Evolutionary conservation across 2,797 vertebrate genomes (phyloP).

Genomic region (Buceros bicornis): DNA sequence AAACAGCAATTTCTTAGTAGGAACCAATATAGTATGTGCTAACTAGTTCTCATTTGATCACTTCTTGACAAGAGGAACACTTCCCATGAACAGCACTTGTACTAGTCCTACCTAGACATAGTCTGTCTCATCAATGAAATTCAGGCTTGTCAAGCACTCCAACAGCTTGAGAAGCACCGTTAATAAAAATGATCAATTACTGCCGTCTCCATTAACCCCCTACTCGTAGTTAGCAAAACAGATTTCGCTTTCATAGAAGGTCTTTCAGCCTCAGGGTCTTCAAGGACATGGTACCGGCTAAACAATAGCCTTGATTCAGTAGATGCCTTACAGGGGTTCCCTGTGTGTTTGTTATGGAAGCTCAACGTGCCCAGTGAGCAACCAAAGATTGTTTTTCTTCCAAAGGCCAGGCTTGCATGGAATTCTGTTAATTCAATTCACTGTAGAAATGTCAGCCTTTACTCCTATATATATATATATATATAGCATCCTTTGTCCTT

Average conservation of each 20-base stretch:
- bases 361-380: neutral
- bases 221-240: neutral
- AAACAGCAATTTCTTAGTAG: neutral
- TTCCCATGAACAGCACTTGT: neutral
- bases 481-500: conserved; percentile 19
- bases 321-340: neutral
- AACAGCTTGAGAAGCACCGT: neutral
- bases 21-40: neutral
- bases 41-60: neutral
- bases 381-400: conserved; percentile 43
- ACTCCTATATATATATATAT: neutral
- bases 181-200: neutral
- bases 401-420: conserved; percentile 8
- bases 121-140: neutral
- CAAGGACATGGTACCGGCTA: neutral
- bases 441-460: conserved; percentile 24
- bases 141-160: neutral
- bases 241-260: neutral
- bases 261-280: neutral
- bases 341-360: neutral
- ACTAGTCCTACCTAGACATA: neutral
- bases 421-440: conserved; percentile 52
- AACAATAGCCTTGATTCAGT: conserved; percentile 11
- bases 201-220: neutral
- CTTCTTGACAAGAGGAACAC: neutral